These are phyloP conservation scores for Esox masquinongy DNA, from an alignment of 2,797 vertebrate species.

Conservation along the genomic window DNA sequence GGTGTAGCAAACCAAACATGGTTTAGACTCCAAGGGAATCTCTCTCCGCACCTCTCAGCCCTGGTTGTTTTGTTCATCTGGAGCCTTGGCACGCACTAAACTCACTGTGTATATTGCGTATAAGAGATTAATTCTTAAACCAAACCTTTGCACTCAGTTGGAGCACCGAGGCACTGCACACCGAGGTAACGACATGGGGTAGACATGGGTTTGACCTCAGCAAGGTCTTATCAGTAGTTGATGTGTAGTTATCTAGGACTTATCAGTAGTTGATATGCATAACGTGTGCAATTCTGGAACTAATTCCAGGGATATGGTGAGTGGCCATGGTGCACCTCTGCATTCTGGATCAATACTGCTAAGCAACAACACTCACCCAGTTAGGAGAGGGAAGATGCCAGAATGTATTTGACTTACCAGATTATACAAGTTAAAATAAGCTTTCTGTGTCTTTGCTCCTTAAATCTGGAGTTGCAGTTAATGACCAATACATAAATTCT, in stretches of 20 bases:
- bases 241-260: constrained; percentile 14
- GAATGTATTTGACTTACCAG: constrained; percentile 15
- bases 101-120: constrained; percentile 39
- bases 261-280: constrained; percentile 34
- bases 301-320: constrained; percentile 9
- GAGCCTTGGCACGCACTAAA: neutral
- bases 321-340: constrained; percentile 10
- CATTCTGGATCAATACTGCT: constrained; percentile 27
- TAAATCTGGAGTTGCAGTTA: too few relatives aligned
- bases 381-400: constrained; percentile 10
- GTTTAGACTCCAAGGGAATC: neutral
- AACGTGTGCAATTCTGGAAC: constrained; percentile 21
- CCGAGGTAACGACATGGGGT: constrained; percentile 22
- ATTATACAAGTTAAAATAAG: neutral
- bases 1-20: neutral
- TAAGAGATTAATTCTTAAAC: constrained; percentile 46
- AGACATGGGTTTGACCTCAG: too few relatives aligned
- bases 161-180: constrained; percentile 18
- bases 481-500: too few relatives aligned
- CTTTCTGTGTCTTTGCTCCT: too few relatives aligned
- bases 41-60: neutral
- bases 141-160: constrained; percentile 26
- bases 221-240: too few relatives aligned
- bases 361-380: constrained; percentile 7
- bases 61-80: neutral